Evolutionary conservation across 2,113 vertebrate species (phyloP).

Genomic region (Tor tambroides): DNA sequence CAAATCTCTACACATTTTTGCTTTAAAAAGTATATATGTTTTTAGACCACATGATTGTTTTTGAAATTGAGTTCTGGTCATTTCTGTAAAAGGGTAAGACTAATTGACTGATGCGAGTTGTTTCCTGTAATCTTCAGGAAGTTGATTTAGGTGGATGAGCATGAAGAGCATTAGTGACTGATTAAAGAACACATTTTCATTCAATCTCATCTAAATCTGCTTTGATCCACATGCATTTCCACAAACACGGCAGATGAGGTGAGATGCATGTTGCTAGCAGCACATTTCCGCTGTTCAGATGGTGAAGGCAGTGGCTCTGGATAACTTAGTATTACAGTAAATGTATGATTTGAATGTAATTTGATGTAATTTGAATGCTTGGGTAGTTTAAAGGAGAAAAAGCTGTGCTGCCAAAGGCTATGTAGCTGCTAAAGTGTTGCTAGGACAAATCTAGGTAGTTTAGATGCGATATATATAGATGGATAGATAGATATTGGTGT

Average conservation of each 20-base stretch:
- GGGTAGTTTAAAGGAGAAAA: background rate
- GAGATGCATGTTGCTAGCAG: background rate
- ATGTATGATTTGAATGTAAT: background rate
- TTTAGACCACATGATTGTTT: background rate
- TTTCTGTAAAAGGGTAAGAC: constrained; percentile 47
- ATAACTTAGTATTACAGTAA: background rate
- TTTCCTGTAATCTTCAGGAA: constrained; percentile 49
- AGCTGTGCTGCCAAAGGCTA: background rate
- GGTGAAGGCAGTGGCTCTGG: background rate
- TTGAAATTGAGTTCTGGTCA: background rate
- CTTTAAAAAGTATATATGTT: background rate
- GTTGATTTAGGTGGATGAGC: constrained; percentile 45
- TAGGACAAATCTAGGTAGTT: background rate
- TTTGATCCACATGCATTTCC: constrained; percentile 27
- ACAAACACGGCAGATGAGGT: constrained; percentile 13
- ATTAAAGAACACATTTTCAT: constrained; percentile 72
- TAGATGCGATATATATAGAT: no score
- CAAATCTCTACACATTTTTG: background rate
- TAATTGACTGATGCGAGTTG: constrained; percentile 41
- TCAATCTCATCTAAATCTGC: constrained; percentile 46
- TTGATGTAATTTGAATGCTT: background rate
- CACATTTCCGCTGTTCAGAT: background rate
- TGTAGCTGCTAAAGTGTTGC: background rate
- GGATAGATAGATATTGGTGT: no score
- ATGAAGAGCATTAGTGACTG: constrained; percentile 49